Evolutionary conservation across 1,140 invertebrate genomes (phyloP), one percentile per base, ranked within the genome.

Genomic region (Acromyrmex heyeri): DNA sequence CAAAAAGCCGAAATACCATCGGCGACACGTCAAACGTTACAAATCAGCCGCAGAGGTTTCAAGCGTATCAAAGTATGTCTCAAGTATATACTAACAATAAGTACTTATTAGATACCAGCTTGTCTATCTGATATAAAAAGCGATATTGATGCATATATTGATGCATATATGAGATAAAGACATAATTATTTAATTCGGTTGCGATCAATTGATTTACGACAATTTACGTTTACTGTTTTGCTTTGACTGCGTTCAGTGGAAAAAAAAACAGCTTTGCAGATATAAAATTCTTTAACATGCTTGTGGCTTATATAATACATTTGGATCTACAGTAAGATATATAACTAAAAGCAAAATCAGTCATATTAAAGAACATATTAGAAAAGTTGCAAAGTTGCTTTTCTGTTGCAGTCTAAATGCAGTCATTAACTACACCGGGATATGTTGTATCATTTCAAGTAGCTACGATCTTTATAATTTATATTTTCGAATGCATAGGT

Each of bases 51-150:
- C 67, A 94, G 93, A 81, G 88, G 86, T 70, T 14, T 88, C 6
- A 94, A 93, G 86, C 92, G 93, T 21, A 83, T 82, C 73, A 94
- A 94, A 88, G 93, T 95, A 88, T 24, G 86, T 87, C 1, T n/a
- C 64, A 30, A 34, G 1, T 62, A n/a, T 30, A 77, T 27, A 44
- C 10, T 70, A 34, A 34, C 30, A 34, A 34, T 12, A 59, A 18
- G 10, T 73, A 44, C n/a, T 55, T 18, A 27, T 16, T 53, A 53
- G 6, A 53, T 65, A n/a, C 2, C 2, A 4, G 3, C 6, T 59
- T 27, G 8, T 18, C 7, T 38, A 5, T 44, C 4, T 48, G 5
- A 30, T 30, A n/a, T 55, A 24, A 55, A 55, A 53, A 0, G 2
- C 5, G 6, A 12, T 16, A 24, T 24, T 24, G 8, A 12, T n/a